Conservation (phyloP, 2,797 vertebrate species). For the Acipenser transmontanus region DNA sequence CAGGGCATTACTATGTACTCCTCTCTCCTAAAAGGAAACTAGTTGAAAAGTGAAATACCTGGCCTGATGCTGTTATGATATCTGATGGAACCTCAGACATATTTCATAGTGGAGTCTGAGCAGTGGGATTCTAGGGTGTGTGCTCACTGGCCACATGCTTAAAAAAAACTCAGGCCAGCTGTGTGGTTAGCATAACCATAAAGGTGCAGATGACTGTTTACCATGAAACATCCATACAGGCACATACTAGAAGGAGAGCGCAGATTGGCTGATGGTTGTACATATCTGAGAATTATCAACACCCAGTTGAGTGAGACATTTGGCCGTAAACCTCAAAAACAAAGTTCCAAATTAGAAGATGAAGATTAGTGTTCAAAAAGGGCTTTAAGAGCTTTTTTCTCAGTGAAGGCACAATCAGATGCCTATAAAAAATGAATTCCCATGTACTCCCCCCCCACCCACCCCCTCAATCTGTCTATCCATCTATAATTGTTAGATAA, state of each 20-base stretch:
- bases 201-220: neutral
- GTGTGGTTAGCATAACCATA: constrained; percentile 4
- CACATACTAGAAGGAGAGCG: neutral
- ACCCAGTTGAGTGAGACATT: neutral
- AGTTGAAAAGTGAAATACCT: constrained; percentile 1
- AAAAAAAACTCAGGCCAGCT: neutral
- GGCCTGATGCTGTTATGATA: neutral
- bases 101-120: neutral
- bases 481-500: too few species aligned
- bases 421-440: too few species aligned
- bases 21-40: neutral
- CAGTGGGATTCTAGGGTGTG: neutral
- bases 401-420: neutral
- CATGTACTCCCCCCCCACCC: too few species aligned
- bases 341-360: neutral
- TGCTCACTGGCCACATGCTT: neutral
- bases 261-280: constrained; percentile 7
- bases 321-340: constrained; percentile 2
- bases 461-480: too few species aligned
- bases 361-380: neutral
- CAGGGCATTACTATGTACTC: too few species aligned
- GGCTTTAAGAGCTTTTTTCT: constrained; percentile 6
- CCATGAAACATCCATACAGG: neutral
- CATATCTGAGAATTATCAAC: neutral
- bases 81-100: neutral